phyloP scores from a whole-genome alignment of 2,113 vertebrate species.

The Vireo altiloquus region DNA sequence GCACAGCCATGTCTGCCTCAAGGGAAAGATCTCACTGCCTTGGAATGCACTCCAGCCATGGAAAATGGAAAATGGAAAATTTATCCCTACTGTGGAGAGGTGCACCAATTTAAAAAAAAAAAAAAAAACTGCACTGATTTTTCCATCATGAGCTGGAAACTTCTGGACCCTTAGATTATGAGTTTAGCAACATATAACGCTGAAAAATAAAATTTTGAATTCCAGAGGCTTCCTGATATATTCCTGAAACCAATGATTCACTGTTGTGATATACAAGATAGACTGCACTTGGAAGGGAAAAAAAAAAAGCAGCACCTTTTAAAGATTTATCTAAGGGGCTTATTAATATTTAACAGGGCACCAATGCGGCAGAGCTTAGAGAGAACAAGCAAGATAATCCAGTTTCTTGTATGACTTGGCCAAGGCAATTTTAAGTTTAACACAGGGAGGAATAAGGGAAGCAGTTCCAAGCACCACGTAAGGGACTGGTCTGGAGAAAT shows the following conservation, averaged over 20 bases:
- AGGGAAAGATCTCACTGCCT: neutral
- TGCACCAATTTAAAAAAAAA: neutral
- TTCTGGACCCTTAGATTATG: neutral
- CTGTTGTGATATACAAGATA: neutral
- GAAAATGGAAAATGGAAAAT: neutral
- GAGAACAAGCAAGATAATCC: slow-evolving; percentile 13
- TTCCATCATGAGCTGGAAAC: neutral
- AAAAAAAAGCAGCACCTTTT: neutral
- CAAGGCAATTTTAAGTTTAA: neutral
- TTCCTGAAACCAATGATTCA: neutral
- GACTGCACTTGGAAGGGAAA: neutral
- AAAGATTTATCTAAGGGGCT: neutral
- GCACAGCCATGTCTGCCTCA: neutral
- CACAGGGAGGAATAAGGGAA: neutral
- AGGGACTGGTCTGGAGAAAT: neutral
- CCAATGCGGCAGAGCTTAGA: neutral
- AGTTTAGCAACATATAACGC: neutral
- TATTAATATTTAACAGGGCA: slow-evolving; percentile 45
- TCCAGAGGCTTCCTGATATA: neutral
- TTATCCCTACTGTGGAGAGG: neutral
- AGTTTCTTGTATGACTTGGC: neutral
- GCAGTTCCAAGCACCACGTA: neutral
- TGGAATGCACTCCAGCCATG: neutral
- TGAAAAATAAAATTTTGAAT: neutral
- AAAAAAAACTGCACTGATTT: neutral